phyloP scores from a whole-genome alignment of 2,113 vertebrate genomes.

The Quiscalus mexicanus region DNA sequence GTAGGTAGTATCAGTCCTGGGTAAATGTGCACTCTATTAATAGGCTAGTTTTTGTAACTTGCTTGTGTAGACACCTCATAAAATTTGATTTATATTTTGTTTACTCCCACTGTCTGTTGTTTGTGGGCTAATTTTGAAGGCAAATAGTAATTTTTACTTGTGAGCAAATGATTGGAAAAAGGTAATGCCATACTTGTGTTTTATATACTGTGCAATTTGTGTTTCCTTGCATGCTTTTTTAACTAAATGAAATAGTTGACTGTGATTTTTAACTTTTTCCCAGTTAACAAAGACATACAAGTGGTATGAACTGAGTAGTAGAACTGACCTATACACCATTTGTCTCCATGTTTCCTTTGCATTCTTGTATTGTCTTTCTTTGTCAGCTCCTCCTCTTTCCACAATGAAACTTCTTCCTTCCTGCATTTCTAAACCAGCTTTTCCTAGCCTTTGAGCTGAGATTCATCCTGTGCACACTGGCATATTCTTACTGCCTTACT shows the following conservation, averaged over 20 bases:
- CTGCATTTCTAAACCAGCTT: slow-evolving; percentile 36
- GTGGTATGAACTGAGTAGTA: neutral
- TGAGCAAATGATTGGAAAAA: neutral
- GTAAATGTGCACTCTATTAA: slow-evolving; percentile 24
- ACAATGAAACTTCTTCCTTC: slow-evolving; percentile 45
- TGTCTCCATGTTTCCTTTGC: neutral
- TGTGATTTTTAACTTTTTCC: neutral
- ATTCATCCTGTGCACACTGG: neutral
- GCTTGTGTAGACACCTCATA: neutral
- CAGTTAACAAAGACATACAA: neutral
- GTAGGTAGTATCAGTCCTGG: neutral
- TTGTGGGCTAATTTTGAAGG: neutral
- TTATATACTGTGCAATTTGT: neutral
- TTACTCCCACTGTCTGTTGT: neutral
- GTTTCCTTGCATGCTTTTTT: neutral
- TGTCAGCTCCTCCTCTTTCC: slow-evolving; percentile 20
- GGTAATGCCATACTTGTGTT: neutral
- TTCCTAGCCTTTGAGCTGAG: neutral
- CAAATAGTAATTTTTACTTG: neutral
- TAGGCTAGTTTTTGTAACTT: slow-evolving; percentile 13
- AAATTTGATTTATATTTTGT: neutral
- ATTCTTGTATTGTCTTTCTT: neutral
- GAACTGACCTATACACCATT: neutral
- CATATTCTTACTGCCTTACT: neutral
- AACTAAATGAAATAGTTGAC: neutral